Conservation (phyloP, 2,888 invertebrate genomes). For the Therioaphis trifolii region DNA sequence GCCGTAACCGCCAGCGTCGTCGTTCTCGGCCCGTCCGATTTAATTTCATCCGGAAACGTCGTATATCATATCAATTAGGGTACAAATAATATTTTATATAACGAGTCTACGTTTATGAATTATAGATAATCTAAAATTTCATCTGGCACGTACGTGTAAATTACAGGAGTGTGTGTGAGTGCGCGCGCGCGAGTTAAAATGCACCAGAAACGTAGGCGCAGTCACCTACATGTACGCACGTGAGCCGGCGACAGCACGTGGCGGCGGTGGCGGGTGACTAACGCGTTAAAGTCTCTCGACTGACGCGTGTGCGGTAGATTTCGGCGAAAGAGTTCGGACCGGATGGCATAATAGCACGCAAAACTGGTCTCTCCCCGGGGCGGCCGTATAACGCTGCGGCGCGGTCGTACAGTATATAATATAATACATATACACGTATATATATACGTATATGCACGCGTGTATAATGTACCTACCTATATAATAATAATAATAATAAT, state of each 20-base stretch:
- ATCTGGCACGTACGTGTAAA: background rate
- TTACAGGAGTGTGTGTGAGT: background rate
- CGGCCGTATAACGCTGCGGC: background rate
- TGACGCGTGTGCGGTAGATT: slow-evolving; percentile 9
- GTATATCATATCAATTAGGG: background rate
- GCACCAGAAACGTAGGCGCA: background rate
- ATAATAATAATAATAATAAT: background rate
- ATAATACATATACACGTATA: background rate
- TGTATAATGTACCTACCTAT: no score
- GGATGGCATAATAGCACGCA: slow-evolving; percentile 22
- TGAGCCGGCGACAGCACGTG: background rate
- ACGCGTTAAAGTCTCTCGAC: slow-evolving; percentile 31
- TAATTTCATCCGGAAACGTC: background rate
- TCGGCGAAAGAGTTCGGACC: slow-evolving; percentile 37
- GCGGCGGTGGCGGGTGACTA: background rate
- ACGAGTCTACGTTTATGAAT: no score
- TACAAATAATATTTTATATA: no score
- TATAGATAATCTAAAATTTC: no score
- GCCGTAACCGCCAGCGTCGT: background rate
- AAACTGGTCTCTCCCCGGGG: slow-evolving; percentile 45
- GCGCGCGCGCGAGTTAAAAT: background rate
- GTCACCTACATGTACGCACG: background rate
- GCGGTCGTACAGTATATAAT: background rate
- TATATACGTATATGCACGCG: background rate
- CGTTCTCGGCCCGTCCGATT: background rate